Percentiles rank a stretch among this genome's conserved stretches.
Evolutionary conservation across 2,888 invertebrate species (phyloP).

Genomic region (Carcina quercana): DNA sequence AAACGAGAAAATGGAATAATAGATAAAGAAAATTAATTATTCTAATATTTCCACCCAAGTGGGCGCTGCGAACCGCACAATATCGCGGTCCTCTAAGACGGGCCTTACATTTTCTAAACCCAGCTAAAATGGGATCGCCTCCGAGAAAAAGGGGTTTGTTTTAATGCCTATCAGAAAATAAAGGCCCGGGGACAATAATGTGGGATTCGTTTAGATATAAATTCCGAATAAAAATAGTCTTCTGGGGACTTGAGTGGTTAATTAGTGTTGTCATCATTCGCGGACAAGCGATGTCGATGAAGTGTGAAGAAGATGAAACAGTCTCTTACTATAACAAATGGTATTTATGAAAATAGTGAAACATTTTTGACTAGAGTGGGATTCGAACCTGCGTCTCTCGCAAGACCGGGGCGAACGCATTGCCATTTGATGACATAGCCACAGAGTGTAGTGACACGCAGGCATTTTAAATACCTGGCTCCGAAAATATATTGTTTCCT

Average conservation of each 20-base stretch:
- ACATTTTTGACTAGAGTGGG: no score
- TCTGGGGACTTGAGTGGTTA: constrained; percentile 28
- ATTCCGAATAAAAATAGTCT: constrained; percentile 69
- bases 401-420: no score
- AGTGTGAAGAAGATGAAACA: no score
- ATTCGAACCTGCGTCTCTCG: no score
- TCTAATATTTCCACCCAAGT: constrained; percentile 65
- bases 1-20: constrained; percentile 56
- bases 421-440: no score
- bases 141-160: constrained; percentile 70
- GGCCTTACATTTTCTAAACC: constrained; percentile 70
- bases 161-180: constrained; percentile 73
- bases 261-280: constrained; percentile 29
- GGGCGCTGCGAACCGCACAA: constrained; percentile 33
- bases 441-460: no score
- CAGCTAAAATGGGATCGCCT: constrained; percentile 71
- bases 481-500: no score
- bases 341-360: no score
- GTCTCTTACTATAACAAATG: no score
- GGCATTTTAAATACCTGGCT: no score
- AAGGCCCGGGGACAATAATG: constrained; percentile 71
- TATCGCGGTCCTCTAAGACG: constrained; percentile 50
- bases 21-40: constrained; percentile 68
- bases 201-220: constrained; percentile 70
- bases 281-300: no score